phyloP scores from a whole-genome alignment of 2,113 vertebrate genomes.

The Triplophysa tibetana region DNA sequence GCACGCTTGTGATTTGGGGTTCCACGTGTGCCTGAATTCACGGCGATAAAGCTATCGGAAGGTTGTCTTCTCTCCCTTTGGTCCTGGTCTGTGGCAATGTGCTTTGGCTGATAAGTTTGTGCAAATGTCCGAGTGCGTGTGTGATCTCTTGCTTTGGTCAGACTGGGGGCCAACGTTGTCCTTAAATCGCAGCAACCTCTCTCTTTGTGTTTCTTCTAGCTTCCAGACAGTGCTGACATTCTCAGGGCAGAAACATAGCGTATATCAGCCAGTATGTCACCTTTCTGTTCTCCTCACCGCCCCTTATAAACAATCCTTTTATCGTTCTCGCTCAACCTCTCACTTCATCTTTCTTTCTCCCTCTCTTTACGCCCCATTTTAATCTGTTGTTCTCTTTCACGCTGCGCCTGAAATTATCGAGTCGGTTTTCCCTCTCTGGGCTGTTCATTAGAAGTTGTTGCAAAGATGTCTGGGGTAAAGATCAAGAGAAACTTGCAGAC shows the following conservation, averaged over 20 bases:
- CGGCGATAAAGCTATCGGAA: neutral
- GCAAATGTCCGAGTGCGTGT: neutral
- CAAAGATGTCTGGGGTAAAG: constrained; percentile 49
- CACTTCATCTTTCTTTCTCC: neutral
- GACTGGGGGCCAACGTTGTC: constrained; percentile 16
- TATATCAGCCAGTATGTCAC: constrained; percentile 14
- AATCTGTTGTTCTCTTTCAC: constrained; percentile 4
- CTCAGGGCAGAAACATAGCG: constrained; percentile 23
- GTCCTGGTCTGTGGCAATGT: constrained; percentile 30
- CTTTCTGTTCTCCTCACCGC: constrained; percentile 9
- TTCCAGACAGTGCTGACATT: constrained; percentile 28
- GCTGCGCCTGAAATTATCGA: neutral
- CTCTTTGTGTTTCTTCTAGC: neutral
- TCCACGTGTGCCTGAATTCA: neutral
- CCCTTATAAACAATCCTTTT: neutral
- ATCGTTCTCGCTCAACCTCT: constrained; percentile 6
- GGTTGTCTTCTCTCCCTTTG: constrained; percentile 2
- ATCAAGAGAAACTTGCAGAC: constrained; percentile 61
- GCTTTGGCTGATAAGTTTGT: constrained; percentile 30
- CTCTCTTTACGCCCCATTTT: constrained; percentile 19
- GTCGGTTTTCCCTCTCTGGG: constrained; percentile 21
- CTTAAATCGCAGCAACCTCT: constrained; percentile 24
- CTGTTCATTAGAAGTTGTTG: constrained; percentile 76
- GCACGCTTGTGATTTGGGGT: neutral
- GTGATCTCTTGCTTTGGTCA: constrained; percentile 9